Evolutionary conservation across 2,113 vertebrate genomes (phyloP).

Genomic region (Beaufortia kweichowensis): DNA sequence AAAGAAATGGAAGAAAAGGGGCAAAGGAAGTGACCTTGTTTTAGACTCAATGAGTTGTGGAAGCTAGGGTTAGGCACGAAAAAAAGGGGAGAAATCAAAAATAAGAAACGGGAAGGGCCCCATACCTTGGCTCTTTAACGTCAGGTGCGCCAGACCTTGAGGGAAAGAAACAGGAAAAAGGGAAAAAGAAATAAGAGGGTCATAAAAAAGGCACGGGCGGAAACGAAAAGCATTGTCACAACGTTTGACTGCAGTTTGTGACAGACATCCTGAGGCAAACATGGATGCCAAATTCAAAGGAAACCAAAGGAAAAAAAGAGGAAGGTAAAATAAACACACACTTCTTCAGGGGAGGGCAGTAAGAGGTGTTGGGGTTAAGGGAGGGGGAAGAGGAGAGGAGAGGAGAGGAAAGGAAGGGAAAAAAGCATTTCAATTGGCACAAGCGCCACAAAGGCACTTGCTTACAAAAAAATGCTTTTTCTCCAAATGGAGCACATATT

Average conservation of each 20-base stretch:
- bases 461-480: constrained; percentile 82
- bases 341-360: constrained; percentile 49
- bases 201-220: constrained; percentile 79
- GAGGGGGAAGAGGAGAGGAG: constrained; percentile 49
- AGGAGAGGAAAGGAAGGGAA: constrained; percentile 67
- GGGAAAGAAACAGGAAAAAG: constrained; percentile 82
- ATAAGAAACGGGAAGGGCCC: constrained; percentile 68
- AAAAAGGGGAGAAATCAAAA: constrained; percentile 59
- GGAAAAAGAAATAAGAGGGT: constrained; percentile 81
- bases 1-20: constrained; percentile 49
- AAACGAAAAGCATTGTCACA: constrained; percentile 82
- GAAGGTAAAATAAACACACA: constrained; percentile 59
- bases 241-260: constrained; percentile 86
- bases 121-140: constrained; percentile 85
- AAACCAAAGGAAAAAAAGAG: constrained; percentile 66
- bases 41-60: constrained; percentile 22
- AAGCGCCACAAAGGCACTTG: constrained; percentile 72
- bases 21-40: constrained; percentile 26
- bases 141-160: constrained; percentile 87
- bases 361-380: constrained; percentile 35
- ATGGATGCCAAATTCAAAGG: constrained; percentile 77
- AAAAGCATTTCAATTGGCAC: constrained; percentile 79
- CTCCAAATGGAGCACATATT: constrained; percentile 80
- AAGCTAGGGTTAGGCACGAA: constrained; percentile 29
- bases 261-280: constrained; percentile 82